Evolutionary conservation across 1,140 invertebrate species (phyloP).

Genomic region (Aphelenchoides avenae): DNA sequence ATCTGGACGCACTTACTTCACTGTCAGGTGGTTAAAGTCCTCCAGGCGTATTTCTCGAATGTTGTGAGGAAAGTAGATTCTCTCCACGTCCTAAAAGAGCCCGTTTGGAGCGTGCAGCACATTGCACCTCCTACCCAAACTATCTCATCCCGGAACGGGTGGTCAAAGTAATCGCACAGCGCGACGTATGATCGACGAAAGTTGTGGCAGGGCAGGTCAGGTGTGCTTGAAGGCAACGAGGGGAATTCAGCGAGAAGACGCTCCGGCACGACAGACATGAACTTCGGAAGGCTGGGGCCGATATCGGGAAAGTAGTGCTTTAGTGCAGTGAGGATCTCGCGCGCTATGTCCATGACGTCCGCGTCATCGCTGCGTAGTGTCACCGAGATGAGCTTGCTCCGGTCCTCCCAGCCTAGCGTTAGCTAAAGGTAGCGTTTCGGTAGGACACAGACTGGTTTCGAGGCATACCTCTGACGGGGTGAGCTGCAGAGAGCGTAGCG

Average conservation of each 20-base stretch:
- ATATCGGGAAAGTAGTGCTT: slow-evolving; percentile 58
- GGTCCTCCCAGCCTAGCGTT: slow-evolving; percentile 38
- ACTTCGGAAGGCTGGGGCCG: slow-evolving; percentile 33
- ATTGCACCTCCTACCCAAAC: slow-evolving; percentile 35
- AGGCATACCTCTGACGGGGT: slow-evolving; percentile 26
- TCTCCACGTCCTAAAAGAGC: slow-evolving; percentile 51
- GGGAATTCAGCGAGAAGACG: slow-evolving; percentile 44
- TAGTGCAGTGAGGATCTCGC: slow-evolving; percentile 47
- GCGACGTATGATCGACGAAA: slow-evolving; percentile 56
- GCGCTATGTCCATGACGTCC: slow-evolving; percentile 43
- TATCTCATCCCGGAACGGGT: slow-evolving; percentile 55
- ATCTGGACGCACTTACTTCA: slow-evolving; percentile 40
- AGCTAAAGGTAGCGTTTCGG: no score
- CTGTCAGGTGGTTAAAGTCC: slow-evolving; percentile 53
- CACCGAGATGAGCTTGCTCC: slow-evolving; percentile 21
- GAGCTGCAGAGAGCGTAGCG: slow-evolving; percentile 44
- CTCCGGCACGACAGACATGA: slow-evolving; percentile 37
- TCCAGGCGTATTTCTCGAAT: slow-evolving; percentile 50
- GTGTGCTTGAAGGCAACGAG: slow-evolving; percentile 36
- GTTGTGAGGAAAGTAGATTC: slow-evolving; percentile 55
- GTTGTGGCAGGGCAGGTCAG: slow-evolving; percentile 52
- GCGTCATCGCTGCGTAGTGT: slow-evolving; percentile 7
- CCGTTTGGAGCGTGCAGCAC: slow-evolving; percentile 6
- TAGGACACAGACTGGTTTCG: no score
- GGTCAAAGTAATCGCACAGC: slow-evolving; percentile 55